Percentiles rank a stretch among this genome's conserved stretches.
These are phyloP conservation scores for Carollia perspicillata DNA, from an alignment of 2,113 vertebrate genomes.

Conservation along the genomic window DNA sequence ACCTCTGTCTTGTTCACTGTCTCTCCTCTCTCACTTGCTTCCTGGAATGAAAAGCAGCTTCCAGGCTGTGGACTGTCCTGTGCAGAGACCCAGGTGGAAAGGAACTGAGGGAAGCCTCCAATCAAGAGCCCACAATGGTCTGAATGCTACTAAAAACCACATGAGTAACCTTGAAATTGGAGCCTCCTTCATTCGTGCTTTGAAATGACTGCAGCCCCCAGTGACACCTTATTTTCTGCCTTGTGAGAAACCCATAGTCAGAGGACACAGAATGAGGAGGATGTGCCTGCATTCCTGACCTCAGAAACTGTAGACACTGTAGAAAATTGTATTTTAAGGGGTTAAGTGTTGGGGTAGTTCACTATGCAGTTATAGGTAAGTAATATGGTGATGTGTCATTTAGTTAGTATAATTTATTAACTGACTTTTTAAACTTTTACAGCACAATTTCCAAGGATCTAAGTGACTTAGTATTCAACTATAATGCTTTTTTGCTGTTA, in stretches of 20 bases:
- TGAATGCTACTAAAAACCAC: not conserved
- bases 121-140: not conserved
- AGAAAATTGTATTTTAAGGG: not conserved
- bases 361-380: not conserved
- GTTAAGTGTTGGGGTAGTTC: not conserved
- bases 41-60: not conserved
- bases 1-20: not conserved
- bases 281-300: not conserved
- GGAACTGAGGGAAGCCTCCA: not conserved
- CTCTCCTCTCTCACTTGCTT: not conserved
- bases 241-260: not conserved
- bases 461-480: not conserved
- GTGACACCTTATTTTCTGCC: not conserved
- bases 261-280: not conserved
- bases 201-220: not conserved
- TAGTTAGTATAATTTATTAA: not conserved
- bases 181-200: no score
- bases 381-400: not conserved
- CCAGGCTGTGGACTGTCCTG: not conserved
- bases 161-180: not conserved
- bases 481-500: not conserved
- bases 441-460: not conserved
- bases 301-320: not conserved
- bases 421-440: not conserved
- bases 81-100: not conserved